Evolutionary conservation across 1,140 invertebrate genomes (phyloP).

Genomic region (Bombus balteatus): DNA sequence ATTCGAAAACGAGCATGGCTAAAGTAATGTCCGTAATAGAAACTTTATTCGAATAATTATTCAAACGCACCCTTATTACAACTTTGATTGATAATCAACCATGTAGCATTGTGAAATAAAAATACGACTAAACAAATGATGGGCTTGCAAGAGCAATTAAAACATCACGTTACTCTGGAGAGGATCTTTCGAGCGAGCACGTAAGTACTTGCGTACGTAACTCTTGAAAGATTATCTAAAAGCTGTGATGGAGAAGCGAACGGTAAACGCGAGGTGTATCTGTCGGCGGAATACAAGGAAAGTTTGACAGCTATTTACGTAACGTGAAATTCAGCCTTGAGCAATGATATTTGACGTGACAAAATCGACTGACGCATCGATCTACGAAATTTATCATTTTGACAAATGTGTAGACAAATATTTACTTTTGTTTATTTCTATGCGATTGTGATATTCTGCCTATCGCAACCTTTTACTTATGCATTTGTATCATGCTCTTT

Average conservation of each 20-base stretch:
- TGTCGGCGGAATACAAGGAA: slow-evolving; percentile 16
- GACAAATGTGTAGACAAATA: neutral
- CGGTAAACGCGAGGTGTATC: neutral
- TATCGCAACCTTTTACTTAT: neutral
- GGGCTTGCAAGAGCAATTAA: slow-evolving; percentile 27
- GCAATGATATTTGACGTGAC: slow-evolving; percentile 46
- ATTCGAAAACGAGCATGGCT: neutral
- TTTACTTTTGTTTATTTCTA: neutral
- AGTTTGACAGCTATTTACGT: slow-evolving; percentile 48
- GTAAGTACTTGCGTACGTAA: neutral
- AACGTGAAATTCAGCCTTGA: slow-evolving; percentile 52
- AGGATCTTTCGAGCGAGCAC: neutral
- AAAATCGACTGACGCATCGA: slow-evolving; percentile 1
- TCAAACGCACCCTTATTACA: neutral
- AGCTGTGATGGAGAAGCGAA: neutral
- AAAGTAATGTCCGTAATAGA: slow-evolving; percentile 1
- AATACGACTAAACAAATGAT: slow-evolving; percentile 17
- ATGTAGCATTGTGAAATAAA: neutral
- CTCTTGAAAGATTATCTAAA: slow-evolving; percentile 23
- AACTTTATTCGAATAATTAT: slow-evolving; percentile 10
- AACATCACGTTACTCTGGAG: neutral
- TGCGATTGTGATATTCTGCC: neutral
- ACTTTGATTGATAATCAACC: slow-evolving; percentile 26
- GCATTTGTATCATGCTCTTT: neutral
- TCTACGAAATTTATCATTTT: slow-evolving; percentile 35